Evolutionary conservation across 2,888 invertebrate genomes (phyloP).

Genomic region (Digitonthophagus gazella): DNA sequence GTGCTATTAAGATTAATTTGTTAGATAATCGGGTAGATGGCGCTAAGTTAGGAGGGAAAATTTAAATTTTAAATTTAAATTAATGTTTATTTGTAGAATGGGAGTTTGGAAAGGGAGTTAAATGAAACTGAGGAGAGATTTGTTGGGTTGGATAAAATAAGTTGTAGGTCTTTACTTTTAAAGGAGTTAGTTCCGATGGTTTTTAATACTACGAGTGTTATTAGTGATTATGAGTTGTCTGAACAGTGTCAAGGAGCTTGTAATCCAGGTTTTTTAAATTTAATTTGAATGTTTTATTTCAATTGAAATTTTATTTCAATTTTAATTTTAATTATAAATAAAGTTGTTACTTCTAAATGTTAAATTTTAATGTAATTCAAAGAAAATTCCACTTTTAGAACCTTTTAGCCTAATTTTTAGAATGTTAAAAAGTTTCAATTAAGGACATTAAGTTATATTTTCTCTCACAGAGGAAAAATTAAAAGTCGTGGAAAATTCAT

Average conservation of each 20-base stretch:
- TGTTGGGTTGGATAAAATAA: slow-evolving; percentile 37
- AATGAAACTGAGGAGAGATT: neutral
- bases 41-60: no score
- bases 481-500: no score
- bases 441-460: no score
- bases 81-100: neutral
- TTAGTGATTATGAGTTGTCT: slow-evolving; percentile 54
- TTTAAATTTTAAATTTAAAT: neutral
- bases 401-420: no score
- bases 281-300: slow-evolving; percentile 9
- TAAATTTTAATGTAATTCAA: no score
- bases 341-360: no score
- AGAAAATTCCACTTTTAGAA: no score
- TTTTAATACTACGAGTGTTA: slow-evolving; percentile 50
- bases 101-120: neutral
- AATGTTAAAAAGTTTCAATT: no score
- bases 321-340: no score
- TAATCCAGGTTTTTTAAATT: slow-evolving; percentile 46
- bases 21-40: no score
- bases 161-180: slow-evolving; percentile 53
- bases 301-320: slow-evolving; percentile 1
- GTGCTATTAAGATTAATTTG: slow-evolving; percentile 54
- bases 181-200: slow-evolving; percentile 51
- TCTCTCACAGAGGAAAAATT: no score
- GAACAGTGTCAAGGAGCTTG: slow-evolving; percentile 49